These are phyloP conservation scores for Papilio demoleus DNA, from an alignment of 2,888 invertebrate species.

Conservation along the genomic window DNA sequence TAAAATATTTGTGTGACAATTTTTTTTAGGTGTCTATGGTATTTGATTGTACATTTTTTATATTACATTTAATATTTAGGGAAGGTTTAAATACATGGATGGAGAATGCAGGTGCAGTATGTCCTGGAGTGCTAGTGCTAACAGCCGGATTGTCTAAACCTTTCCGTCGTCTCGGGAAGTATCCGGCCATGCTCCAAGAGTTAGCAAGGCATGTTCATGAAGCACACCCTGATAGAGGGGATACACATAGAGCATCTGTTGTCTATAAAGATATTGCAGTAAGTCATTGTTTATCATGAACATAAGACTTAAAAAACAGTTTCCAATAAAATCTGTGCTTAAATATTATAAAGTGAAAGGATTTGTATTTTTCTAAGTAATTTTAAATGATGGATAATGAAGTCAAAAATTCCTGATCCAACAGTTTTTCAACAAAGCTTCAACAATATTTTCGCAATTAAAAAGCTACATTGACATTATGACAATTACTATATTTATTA, in stretches of 20 bases:
- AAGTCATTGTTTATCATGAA: conserved; percentile 64
- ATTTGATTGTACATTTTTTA: conserved; percentile 19
- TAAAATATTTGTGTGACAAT: no score
- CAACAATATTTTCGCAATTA: no score
- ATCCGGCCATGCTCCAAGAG: conserved; percentile 97
- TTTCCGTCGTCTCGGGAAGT: conserved; percentile 97
- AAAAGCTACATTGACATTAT: no score
- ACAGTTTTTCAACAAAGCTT: no score
- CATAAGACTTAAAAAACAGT: no score
- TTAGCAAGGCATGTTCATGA: conserved; percentile 97
- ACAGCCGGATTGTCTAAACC: conserved; percentile 97
- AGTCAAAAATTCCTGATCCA: no score
- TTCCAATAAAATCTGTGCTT: no score
- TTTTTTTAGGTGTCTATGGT: no score
- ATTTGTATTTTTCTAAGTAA: no score
- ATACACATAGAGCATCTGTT: conserved; percentile 96
- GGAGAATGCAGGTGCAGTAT: conserved; percentile 93
- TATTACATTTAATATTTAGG: conserved; percentile 70
- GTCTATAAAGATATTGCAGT: conserved; percentile 98
- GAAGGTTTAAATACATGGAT: conserved; percentile 93
- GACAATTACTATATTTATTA: no score
- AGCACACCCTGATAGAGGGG: conserved; percentile 97
- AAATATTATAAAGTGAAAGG: no score
- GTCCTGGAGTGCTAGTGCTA: conserved; percentile 93
- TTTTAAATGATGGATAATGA: no score